Evolutionary conservation across 2,797 vertebrate genomes (phyloP).

Genomic region (Cottoperca gobio): DNA sequence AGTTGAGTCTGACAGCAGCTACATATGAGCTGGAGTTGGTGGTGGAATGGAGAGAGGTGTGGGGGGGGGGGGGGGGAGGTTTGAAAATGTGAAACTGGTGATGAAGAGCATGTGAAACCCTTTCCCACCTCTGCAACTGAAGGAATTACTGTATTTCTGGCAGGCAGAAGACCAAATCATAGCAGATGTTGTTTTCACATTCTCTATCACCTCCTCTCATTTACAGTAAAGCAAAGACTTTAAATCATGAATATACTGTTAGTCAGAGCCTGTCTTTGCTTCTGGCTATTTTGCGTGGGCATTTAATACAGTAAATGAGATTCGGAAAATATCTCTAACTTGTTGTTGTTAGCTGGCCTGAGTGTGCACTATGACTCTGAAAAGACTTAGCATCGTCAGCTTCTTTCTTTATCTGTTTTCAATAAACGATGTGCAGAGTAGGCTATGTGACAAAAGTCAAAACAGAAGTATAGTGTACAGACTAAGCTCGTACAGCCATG

Average conservation of each 20-base stretch:
- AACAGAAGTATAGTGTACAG: background rate
- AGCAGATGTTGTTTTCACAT: constrained; percentile 13
- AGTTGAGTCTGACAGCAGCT: constrained; percentile 47
- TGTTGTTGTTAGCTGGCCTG: constrained; percentile 18
- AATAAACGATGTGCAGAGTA: background rate
- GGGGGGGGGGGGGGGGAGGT: background rate
- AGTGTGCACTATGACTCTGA: constrained; percentile 42
- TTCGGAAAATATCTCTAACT: constrained; percentile 28
- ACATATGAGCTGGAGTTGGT: constrained; percentile 42
- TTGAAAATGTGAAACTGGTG: constrained; percentile 34
- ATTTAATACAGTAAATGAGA: constrained; percentile 19
- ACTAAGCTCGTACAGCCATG: too few species aligned
- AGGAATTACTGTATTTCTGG: constrained; percentile 11
- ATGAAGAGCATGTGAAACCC: constrained; percentile 18
- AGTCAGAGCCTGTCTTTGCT: constrained; percentile 32
- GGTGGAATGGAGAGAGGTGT: constrained; percentile 63
- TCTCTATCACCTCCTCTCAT: background rate
- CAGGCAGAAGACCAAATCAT: background rate
- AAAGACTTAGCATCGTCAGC: background rate
- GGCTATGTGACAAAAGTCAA: background rate
- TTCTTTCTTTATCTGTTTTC: background rate
- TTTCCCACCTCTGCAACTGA: constrained; percentile 14
- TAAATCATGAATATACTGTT: constrained; percentile 15
- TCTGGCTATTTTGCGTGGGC: constrained; percentile 25
- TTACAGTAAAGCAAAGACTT: constrained; percentile 14